Percentiles rank a stretch among this genome's conserved stretches.
Evolutionary conservation across 2,113 vertebrate genomes (phyloP).

Genomic region (Lipophrys pholis): DNA sequence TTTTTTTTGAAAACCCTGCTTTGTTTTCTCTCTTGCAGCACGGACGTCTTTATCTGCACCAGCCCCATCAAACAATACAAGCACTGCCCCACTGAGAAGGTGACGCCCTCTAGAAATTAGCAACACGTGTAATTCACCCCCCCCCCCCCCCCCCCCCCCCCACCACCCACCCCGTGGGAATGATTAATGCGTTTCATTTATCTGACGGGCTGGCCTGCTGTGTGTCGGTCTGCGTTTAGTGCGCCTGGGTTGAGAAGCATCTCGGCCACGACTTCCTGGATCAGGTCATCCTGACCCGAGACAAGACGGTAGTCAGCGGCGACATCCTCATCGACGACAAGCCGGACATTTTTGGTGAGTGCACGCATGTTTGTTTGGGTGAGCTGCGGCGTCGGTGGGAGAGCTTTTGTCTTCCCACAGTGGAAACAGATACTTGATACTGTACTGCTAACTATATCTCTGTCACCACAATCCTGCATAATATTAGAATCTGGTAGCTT

Average conservation of each 20-base stretch:
- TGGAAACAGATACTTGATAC: too few species aligned
- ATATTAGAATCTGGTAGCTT: too few species aligned
- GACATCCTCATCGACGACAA: conserved; percentile 96
- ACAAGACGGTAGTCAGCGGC: conserved; percentile 93
- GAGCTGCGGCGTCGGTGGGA: too few species aligned
- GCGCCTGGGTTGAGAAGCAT: conserved; percentile 96
- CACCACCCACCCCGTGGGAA: background rate
- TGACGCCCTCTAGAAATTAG: conserved; percentile 68
- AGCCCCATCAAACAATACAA: conserved; percentile 92
- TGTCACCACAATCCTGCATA: too few species aligned
- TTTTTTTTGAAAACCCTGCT: background rate
- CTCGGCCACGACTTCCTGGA: conserved; percentile 92
- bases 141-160: too few species aligned
- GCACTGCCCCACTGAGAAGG: conserved; percentile 95
- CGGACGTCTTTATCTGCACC: conserved; percentile 96
- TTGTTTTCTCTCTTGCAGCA: conserved; percentile 81
- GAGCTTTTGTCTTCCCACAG: too few species aligned
- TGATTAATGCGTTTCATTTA: background rate
- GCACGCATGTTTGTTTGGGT: background rate
- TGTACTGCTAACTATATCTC: too few species aligned
- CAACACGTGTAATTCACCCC: background rate
- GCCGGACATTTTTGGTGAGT: conserved; percentile 90
- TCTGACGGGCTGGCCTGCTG: conserved; percentile 16
- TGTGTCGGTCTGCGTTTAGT: conserved; percentile 79
- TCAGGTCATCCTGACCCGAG: conserved; percentile 91